Base-by-base conservation (phyloP, 2,797 vertebrate species). In the Euphonia xanthogaster region DNA sequence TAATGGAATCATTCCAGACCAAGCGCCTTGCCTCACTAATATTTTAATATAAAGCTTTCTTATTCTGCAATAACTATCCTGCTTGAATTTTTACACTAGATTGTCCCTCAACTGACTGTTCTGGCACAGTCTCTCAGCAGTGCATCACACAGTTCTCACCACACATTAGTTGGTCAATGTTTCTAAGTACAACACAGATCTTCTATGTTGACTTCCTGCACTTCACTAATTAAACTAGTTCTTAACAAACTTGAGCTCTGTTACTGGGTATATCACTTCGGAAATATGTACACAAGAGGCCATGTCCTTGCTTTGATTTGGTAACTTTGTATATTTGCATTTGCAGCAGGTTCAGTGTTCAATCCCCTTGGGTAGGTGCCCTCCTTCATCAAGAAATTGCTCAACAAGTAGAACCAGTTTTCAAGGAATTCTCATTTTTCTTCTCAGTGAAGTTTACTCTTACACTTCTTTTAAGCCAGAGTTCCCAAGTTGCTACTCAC, bases 131-230 rank as follows among this genome's bases (percentile, higher is more conserved):
- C n/a, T 40, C 11, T 63, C n/a, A 40, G 40, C 71, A 67, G 21
- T 9, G 27, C 14, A 28, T 50, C 27, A 50, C 45, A 12, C 7
- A 66, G 24, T 37, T 58, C 39, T 73, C 62, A 25, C 9, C 0
- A 1, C 8, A 61, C 6, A 17, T 18, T 23, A 1, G 0, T 28
- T n/a, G 62, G 40, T 47, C 27, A 24, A 12, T 16, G 35, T 35
- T 79, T 31, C n/a, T 27, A 55, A 74, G 16, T 9, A 54, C 20
- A 70, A 24, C n/a, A 66, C 15, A 50, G 35, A 45, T 37, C 27
- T 44, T 30, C n/a, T 12, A 14, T 17, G 40, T 10, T 54, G 40
- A 45, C n/a, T 25, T 63, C 39, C n/a, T 23, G 24, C 22, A 48
- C 45, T 79, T 54, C 53, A 68, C 27, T 76, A 39, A 74, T 20